These are phyloP conservation scores for Stenchaetothrips biformis DNA, from an alignment of 2,888 invertebrate species.

Conservation along the genomic window DNA sequence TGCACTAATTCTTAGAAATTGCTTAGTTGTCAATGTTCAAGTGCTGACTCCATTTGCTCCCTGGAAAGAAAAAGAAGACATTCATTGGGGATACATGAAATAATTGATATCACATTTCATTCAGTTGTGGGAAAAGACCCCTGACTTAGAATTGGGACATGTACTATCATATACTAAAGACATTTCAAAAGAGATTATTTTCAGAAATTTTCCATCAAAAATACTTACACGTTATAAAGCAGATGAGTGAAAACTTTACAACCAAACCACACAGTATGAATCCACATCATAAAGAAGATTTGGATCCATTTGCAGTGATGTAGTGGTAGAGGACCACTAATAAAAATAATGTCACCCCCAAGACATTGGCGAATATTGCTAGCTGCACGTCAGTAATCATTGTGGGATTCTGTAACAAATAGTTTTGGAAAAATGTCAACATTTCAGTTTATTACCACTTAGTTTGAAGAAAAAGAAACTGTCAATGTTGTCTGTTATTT, in stretches of 20 bases:
- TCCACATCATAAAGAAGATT: constrained; percentile 37
- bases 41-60: neutral
- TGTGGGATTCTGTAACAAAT: constrained; percentile 31
- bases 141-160: too few relatives aligned
- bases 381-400: constrained; percentile 98
- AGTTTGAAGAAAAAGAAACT: neutral
- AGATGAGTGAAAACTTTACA: constrained; percentile 10
- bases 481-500: too few relatives aligned
- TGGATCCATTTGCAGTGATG: constrained; percentile 56
- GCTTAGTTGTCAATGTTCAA: neutral
- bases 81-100: neutral
- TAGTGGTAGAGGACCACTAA: constrained; percentile 96
- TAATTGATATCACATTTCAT: neutral
- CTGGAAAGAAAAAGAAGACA: neutral
- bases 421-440: neutral
- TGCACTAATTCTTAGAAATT: neutral
- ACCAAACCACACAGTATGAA: too few relatives aligned
- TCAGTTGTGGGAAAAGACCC: neutral
- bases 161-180: too few relatives aligned
- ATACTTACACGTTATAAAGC: neutral
- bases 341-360: constrained; percentile 87
- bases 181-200: too few relatives aligned
- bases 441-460: neutral
- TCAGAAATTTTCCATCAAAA: neutral
- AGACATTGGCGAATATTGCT: constrained; percentile 90